Evolutionary conservation across 2,797 vertebrate genomes (phyloP), one percentile per base, ranked within the genome.

Genomic region (Sebastiscus tertius): DNA sequence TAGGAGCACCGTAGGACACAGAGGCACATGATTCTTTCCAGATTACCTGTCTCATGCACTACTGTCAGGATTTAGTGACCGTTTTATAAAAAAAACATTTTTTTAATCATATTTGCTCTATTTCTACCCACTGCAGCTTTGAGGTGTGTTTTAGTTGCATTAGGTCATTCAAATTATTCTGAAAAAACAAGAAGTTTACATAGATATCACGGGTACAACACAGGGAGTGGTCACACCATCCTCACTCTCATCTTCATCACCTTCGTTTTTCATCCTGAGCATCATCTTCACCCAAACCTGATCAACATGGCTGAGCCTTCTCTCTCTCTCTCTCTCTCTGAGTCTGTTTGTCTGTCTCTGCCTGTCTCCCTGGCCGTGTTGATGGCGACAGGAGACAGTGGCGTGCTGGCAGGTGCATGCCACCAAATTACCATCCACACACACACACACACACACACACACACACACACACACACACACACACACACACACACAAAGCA

Each of bases 331-430:
- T 27, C 27, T 42, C 39, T 42, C 39, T 42, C 93, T 95, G 93
- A 96, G 93, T 94, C 84, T 75, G 69, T 85, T 80, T 81, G 81
- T 88, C 87, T 94, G 89, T 81, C 84, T 85, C 82, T 79, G 77
- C 69, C 82, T 68, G 84, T 89, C 83, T 89, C 83, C 70, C 76
- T 77, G 95, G 90, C 95, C 93, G 92, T 93, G 96, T 95, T 96
- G 95, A 95, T 95, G 96, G 95, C 94, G 92, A 95, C 95, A 96
- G 96, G 96, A 95, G 96, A 97, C 96, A 95, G 96, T 94, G 96
- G 95, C 94, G 94, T 97, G 96, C 97, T 97, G 98, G 97, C 98
- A 99, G 98, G 98, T 99, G 98, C 97, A 96, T 98, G 97, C 97
- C 97, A 97, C 97, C 96, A 98, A 98, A 98, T 98, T 98, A 98